A percentile compares a stretch with the other conserved stretches of the same genome.
Conservation (phyloP, 1,140 invertebrate genomes). For the Brachionus manjavacas region DNA sequence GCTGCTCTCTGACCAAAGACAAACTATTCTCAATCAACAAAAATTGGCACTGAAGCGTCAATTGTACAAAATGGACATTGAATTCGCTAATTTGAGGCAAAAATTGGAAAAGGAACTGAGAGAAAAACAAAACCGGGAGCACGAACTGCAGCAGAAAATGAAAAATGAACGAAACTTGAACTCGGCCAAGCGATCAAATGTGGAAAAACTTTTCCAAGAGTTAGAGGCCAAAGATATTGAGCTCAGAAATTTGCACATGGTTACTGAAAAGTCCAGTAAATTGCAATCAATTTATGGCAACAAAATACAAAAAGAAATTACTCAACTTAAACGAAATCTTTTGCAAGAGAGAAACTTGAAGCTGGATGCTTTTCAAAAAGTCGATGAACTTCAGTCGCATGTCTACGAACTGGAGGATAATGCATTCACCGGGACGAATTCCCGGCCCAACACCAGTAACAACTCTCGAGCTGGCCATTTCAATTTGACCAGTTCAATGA, state of each 20-base stretch:
- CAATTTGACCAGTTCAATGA: background rate
- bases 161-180: constrained; percentile 53
- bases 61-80: constrained; percentile 49
- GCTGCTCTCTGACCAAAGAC: constrained; percentile 51
- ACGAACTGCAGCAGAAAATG: constrained; percentile 51
- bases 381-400: constrained; percentile 52
- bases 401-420: constrained; percentile 44
- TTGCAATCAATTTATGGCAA: constrained; percentile 48
- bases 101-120: constrained; percentile 54
- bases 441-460: background rate
- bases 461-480: background rate
- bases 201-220: constrained; percentile 53
- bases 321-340: constrained; percentile 48
- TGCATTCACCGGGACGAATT: background rate
- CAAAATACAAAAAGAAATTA: constrained; percentile 50
- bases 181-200: constrained; percentile 52
- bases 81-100: constrained; percentile 50
- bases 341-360: constrained; percentile 51
- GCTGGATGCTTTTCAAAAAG: constrained; percentile 52
- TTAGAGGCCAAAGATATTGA: constrained; percentile 50
- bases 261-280: constrained; percentile 48
- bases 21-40: constrained; percentile 52
- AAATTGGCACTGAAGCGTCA: constrained; percentile 50
- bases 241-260: constrained; percentile 47
- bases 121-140: constrained; percentile 51